Percentiles rank a stretch among this genome's conserved stretches.
Evolutionary conservation across 2,797 vertebrate genomes (phyloP).

Genomic region (Anableps anableps): DNA sequence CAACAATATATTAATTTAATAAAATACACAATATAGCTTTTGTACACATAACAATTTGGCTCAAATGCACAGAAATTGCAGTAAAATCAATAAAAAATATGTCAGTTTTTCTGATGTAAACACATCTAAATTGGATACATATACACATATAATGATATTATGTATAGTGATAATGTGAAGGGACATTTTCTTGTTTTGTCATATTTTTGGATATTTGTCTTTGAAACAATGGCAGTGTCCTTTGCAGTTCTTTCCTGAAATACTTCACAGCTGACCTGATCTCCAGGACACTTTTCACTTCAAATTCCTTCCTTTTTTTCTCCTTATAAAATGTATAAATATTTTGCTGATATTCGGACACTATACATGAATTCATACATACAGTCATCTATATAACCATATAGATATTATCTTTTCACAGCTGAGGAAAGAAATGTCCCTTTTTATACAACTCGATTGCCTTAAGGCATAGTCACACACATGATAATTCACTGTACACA

Average conservation of each 20-base stretch:
- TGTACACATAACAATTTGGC: slow-evolving; percentile 99
- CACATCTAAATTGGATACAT: slow-evolving; percentile 99
- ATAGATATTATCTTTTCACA: slow-evolving; percentile 85
- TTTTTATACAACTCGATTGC: slow-evolving; percentile 86
- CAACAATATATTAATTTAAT: slow-evolving; percentile 99
- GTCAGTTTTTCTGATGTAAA: slow-evolving; percentile 95
- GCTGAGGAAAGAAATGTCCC: slow-evolving; percentile 86
- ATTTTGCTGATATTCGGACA: slow-evolving; percentile 86
- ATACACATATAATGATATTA: slow-evolving; percentile 98
- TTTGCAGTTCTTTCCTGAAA: slow-evolving; percentile 79
- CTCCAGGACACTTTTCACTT: slow-evolving; percentile 69
- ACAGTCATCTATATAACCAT: slow-evolving; percentile 83
- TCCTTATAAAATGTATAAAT: slow-evolving; percentile 85
- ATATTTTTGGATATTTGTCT: slow-evolving; percentile 72
- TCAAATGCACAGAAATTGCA: slow-evolving; percentile 99
- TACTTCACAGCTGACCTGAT: slow-evolving; percentile 60
- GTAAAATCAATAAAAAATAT: slow-evolving; percentile 99
- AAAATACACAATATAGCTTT: slow-evolving; percentile 99
- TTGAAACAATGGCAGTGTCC: slow-evolving; percentile 95
- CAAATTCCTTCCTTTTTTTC: slow-evolving; percentile 56
- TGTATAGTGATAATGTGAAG: slow-evolving; percentile 93
- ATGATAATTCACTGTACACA: slow-evolving; percentile 83
- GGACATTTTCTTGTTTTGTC: slow-evolving; percentile 88
- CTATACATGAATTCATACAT: slow-evolving; percentile 84
- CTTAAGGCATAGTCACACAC: slow-evolving; percentile 79